Percentiles rank a stretch among this genome's conserved stretches.
These are phyloP conservation scores for Embidobia sp. DNA, from an alignment of 2,888 invertebrate species.

Conservation along the genomic window DNA sequence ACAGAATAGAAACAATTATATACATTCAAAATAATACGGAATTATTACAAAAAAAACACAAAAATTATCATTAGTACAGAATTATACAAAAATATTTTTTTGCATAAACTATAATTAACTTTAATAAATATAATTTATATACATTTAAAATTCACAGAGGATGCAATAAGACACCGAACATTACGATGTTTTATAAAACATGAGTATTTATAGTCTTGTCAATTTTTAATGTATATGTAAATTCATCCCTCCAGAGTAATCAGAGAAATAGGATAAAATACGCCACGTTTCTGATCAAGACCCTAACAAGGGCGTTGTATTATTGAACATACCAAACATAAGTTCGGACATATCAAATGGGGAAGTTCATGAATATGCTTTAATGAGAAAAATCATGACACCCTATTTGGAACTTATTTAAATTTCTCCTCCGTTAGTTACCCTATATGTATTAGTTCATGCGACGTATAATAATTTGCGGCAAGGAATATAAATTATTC, in stretches of 20 bases:
- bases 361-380: slow-evolving; percentile 41
- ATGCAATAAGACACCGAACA: slow-evolving; percentile 32
- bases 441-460: slow-evolving; percentile 22
- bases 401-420: slow-evolving; percentile 40
- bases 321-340: slow-evolving; percentile 53
- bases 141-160: slow-evolving; percentile 20
- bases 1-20: too few relatives aligned
- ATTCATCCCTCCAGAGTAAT: slow-evolving; percentile 49
- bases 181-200: slow-evolving; percentile 36
- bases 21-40: too few relatives aligned
- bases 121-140: background rate
- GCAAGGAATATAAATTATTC: slow-evolving; percentile 13
- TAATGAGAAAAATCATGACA: slow-evolving; percentile 57
- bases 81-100: too few relatives aligned
- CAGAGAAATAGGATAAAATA: slow-evolving; percentile 52
- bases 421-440: slow-evolving; percentile 27
- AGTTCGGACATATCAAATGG: slow-evolving; percentile 42
- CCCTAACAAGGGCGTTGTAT: slow-evolving; percentile 41
- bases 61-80: too few relatives aligned
- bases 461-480: slow-evolving; percentile 15
- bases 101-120: too few relatives aligned
- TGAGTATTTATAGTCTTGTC: slow-evolving; percentile 44
- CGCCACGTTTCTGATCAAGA: slow-evolving; percentile 35
- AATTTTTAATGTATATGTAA: slow-evolving; percentile 50
- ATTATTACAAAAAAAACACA: too few relatives aligned